Percentiles rank a stretch among this genome's conserved stretches.
Evolutionary conservation across 1,140 invertebrate species (phyloP).

Genomic region (Trachymyrmex septentrionalis): DNA sequence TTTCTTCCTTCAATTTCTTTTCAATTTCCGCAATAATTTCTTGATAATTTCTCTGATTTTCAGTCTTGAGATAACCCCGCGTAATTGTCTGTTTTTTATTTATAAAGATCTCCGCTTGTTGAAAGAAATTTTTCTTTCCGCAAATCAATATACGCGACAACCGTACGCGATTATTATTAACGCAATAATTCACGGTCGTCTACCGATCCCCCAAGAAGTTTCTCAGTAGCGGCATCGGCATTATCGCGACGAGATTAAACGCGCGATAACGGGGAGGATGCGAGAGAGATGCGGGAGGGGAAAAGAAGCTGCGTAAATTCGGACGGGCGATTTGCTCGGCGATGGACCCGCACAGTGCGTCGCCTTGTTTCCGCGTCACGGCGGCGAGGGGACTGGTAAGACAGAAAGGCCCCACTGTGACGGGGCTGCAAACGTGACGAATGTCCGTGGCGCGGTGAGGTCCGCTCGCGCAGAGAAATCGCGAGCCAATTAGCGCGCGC

Average conservation of each 20-base stretch:
- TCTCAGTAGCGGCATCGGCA: conserved; percentile 8
- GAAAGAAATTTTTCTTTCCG: neutral
- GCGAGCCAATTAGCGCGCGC: conserved; percentile 59
- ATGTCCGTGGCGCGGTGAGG: conserved; percentile 53
- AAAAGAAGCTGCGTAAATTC: conserved; percentile 53
- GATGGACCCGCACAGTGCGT: conserved; percentile 81
- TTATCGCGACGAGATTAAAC: conserved; percentile 59
- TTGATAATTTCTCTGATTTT: too few relatives aligned
- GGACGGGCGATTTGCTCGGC: conserved; percentile 73
- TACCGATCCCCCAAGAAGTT: conserved; percentile 4
- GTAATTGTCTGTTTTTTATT: neutral
- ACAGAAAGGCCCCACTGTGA: conserved; percentile 60
- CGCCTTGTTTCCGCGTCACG: conserved; percentile 72
- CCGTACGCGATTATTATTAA: neutral
- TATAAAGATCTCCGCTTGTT: neutral
- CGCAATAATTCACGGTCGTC: conserved; percentile 1
- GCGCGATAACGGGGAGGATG: conserved; percentile 16
- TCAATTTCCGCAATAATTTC: too few relatives aligned
- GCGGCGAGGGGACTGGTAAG: conserved; percentile 40
- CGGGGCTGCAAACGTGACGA: conserved; percentile 59
- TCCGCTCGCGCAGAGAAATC: conserved; percentile 57
- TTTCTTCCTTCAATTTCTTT: too few relatives aligned
- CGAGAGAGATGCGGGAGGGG: neutral
- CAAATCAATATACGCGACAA: too few relatives aligned
- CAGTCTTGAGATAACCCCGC: too few relatives aligned